Evolutionary conservation across 1,140 invertebrate species (phyloP).

Genomic region (Pseudoatta argentina): DNA sequence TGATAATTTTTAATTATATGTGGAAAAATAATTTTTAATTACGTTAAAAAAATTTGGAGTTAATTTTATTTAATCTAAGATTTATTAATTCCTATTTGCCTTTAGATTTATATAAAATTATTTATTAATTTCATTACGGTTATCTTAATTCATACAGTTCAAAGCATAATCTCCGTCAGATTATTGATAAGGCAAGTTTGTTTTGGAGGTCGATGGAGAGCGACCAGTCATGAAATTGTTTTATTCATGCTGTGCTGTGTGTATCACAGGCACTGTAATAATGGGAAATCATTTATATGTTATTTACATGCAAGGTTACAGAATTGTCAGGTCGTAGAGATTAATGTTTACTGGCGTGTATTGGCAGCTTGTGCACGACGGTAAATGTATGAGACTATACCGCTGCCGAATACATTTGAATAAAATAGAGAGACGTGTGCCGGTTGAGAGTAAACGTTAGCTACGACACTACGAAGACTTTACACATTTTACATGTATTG

Average conservation of each 20-base stretch:
- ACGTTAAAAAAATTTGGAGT: too few species aligned
- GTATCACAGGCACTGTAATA: conserved; percentile 6
- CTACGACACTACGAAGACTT: conserved; percentile 19
- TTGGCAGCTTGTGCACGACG: conserved; percentile 46
- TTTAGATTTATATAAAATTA: too few species aligned
- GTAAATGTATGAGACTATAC: conserved; percentile 16
- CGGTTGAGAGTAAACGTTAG: conserved; percentile 23
- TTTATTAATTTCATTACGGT: not conserved
- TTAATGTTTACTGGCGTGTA: conserved; percentile 46
- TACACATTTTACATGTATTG: conserved; percentile 10
- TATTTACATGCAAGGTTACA: conserved; percentile 47
- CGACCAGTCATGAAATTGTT: conserved; percentile 20
- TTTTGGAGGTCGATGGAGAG: not conserved
- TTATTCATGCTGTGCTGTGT: conserved; percentile 31
- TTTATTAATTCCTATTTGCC: not conserved
- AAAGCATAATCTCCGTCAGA: not conserved
- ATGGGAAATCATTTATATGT: conserved; percentile 47
- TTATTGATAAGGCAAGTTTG: conserved; percentile 12
- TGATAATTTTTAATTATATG: too few species aligned
- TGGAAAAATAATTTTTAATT: too few species aligned
- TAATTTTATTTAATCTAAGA: too few species aligned
- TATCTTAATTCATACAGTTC: not conserved
- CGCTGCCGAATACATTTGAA: conserved; percentile 59
- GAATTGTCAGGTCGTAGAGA: conserved; percentile 43
- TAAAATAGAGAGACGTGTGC: conserved; percentile 44